Evolutionary conservation across 2,888 invertebrate species (phyloP).

Genomic region (Lasioglossum zephyrum): DNA sequence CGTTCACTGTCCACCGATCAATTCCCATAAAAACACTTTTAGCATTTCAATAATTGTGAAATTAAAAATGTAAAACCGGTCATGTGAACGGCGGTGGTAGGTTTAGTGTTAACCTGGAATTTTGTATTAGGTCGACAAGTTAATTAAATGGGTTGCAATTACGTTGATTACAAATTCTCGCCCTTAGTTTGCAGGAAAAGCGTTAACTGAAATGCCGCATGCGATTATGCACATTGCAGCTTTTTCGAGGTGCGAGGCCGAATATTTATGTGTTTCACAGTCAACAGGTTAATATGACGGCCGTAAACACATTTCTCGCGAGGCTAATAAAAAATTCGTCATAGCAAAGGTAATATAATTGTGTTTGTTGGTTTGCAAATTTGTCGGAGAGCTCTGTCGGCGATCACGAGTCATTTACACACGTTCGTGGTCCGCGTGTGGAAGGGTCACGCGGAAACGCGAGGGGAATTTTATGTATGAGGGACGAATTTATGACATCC

Average conservation of each 20-base stretch:
- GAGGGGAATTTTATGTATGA: constrained; percentile 39
- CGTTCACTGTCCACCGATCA: too few relatives aligned
- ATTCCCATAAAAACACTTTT: too few relatives aligned
- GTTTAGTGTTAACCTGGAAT: too few relatives aligned
- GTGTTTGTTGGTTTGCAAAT: neutral
- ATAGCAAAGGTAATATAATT: neutral
- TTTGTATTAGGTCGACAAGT: too few relatives aligned
- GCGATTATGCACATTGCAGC: neutral
- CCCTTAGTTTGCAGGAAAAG: neutral
- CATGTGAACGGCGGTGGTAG: too few relatives aligned
- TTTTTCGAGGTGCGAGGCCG: neutral
- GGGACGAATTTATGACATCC: constrained; percentile 39
- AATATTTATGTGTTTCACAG: neutral
- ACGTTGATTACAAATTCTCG: neutral
- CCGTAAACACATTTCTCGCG: neutral
- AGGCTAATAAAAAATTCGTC: neutral
- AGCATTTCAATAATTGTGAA: too few relatives aligned
- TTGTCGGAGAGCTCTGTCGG: constrained; percentile 12
- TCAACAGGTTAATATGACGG: neutral
- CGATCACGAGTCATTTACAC: neutral
- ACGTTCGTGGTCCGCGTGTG: neutral
- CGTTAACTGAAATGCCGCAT: neutral
- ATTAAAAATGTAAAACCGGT: too few relatives aligned
- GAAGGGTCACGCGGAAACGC: constrained; percentile 36
- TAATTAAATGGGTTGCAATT: too few relatives aligned